Evolutionary conservation across 2,797 vertebrate species (phyloP), one percentile per base, ranked within the genome.

Genomic region (Nyctibius grandis): DNA sequence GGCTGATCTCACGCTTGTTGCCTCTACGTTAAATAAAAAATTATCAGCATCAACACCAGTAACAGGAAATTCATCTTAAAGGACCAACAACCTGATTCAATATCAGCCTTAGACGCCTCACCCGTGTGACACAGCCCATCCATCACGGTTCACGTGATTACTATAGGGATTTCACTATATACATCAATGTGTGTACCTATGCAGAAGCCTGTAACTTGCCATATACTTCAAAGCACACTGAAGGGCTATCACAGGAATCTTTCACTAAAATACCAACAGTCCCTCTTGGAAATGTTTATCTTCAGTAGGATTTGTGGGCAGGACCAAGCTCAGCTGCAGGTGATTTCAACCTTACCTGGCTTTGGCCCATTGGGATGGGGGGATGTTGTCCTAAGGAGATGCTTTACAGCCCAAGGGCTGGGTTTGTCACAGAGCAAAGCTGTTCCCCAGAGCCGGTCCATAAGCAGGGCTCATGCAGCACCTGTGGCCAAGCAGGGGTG

Each of bases 161-260:
- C 78, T 72, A 7, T 1, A 40, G 65, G 31, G 29, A 33, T 59
- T 81, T 40, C 61, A 14, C 26, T 25, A 0, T 13, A 34, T 23
- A 0, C 22, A 16, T 9, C 44, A 28, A 16, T 0, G 1, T 1
- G 1, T 2, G 23, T 11, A 44, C 33, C 69, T 65, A 0, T 1
- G 16, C 45, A 81, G 36, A 50, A 54, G 15, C 25, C 50, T 44
- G 15, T 5, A 25, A 26, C 15, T 34, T 77, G 33, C 38, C 36
- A 9, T 16, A 6, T 12, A 7, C 20, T 40, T n/a, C 18, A 45
- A 68, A 84, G 12, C 29, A 74, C 20, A 17, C 22, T 21, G 5
- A 67, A 81, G 36, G 31, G 12, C 20, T 44, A 4, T 29, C n/a
- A 36, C 9, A 14, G 63, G 56, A 34, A 19, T 48, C 81, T 60